Evolutionary conservation across 2,888 invertebrate genomes (phyloP).

Genomic region (Tyria jacobaeae): DNA sequence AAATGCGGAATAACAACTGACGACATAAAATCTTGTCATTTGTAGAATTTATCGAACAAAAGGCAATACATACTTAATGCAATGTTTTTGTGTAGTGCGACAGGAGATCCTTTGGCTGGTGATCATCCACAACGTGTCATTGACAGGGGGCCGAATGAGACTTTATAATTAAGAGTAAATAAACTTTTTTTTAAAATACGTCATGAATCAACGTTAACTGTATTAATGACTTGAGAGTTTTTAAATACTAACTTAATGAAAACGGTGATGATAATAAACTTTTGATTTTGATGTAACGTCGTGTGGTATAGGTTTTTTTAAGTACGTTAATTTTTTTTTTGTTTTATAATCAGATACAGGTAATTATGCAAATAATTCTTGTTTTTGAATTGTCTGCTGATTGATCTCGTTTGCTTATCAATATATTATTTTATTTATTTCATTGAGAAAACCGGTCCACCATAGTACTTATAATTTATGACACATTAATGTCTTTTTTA

Average conservation of each 20-base stretch:
- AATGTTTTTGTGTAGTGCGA: background rate
- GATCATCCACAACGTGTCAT: too few species aligned
- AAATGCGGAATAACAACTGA: slow-evolving; percentile 34
- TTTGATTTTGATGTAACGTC: too few species aligned
- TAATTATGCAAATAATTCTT: slow-evolving; percentile 33
- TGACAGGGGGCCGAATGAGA: background rate
- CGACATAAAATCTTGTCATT: slow-evolving; percentile 40
- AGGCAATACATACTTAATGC: slow-evolving; percentile 2
- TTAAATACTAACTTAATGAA: background rate
- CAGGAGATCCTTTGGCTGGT: background rate
- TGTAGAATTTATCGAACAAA: slow-evolving; percentile 25
- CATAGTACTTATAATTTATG: slow-evolving; percentile 26
- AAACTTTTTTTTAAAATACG: background rate
- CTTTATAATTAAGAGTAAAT: background rate
- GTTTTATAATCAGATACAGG: background rate
- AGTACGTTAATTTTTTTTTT: slow-evolving; percentile 11
- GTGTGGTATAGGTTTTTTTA: slow-evolving; percentile 12
- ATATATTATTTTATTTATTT: slow-evolving; percentile 27
- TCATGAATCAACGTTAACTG: too few species aligned
- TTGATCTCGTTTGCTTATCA: slow-evolving; percentile 43
- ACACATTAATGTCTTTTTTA: slow-evolving; percentile 16
- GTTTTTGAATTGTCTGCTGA: slow-evolving; percentile 30
- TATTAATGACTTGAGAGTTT: too few species aligned
- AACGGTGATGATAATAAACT: too few species aligned
- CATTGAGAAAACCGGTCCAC: slow-evolving; percentile 34